A percentile compares a stretch with the other conserved stretches of the same genome.
Evolutionary conservation across 2,888 invertebrate genomes (phyloP).

Genomic region (Timema podura): DNA sequence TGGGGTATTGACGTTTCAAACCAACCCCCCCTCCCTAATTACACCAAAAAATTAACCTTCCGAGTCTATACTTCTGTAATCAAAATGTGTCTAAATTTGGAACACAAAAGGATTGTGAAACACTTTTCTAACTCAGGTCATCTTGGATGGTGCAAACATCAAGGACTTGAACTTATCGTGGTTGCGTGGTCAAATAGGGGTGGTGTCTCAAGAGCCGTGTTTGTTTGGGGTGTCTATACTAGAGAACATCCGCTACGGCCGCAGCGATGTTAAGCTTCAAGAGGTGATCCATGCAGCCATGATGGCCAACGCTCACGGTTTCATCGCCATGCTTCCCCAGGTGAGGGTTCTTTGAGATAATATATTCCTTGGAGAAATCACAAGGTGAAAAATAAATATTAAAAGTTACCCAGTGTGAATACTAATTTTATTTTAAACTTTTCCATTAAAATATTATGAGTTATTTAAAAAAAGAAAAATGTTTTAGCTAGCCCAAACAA

Average conservation of each 20-base stretch:
- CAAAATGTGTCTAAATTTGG: too few species aligned
- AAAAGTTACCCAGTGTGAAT: constrained; percentile 15
- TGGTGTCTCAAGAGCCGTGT: constrained; percentile 54
- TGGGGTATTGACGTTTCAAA: too few species aligned
- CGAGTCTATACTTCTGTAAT: too few species aligned
- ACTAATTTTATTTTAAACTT: background rate
- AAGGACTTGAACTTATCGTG: constrained; percentile 46
- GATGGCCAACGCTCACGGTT: constrained; percentile 50
- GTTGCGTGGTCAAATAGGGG: constrained; percentile 49
- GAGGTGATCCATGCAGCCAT: constrained; percentile 46
- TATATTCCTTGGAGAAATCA: too few species aligned
- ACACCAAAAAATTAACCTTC: too few species aligned
- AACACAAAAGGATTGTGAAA: too few species aligned
- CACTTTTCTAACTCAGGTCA: constrained; percentile 25
- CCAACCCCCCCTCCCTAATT: too few species aligned
- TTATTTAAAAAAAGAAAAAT: background rate
- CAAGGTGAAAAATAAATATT: too few species aligned
- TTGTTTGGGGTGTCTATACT: constrained; percentile 55
- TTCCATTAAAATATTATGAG: background rate
- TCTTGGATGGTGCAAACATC: constrained; percentile 41
- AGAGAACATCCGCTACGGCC: constrained; percentile 58
- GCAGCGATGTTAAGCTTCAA: constrained; percentile 38
- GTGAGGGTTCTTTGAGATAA: constrained; percentile 23
- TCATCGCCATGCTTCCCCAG: constrained; percentile 45
- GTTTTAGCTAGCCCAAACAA: too few species aligned